Evolutionary conservation across 2,888 invertebrate genomes (phyloP), one percentile per base, ranked within the genome.

Genomic region (Drepanosiphum platanoidis): DNA sequence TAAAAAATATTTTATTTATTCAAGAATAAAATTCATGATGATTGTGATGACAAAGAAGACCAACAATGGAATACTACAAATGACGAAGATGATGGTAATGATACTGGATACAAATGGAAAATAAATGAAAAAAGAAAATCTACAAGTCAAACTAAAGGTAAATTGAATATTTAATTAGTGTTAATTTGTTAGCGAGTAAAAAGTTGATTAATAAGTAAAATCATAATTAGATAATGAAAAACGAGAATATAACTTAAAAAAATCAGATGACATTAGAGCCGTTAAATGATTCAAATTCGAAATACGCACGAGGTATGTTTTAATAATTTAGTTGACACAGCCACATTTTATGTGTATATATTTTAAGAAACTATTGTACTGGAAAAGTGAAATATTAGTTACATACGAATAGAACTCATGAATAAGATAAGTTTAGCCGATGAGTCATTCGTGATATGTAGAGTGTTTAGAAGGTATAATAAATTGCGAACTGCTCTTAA

Each of bases 371-470:
- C 81, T 61, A 32, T 81, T 81, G 30, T 58, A 81, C 39, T 81
- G 71, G 58, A 71, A 71, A 39, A 81, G 81, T 71, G 71, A 58
- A 81, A 58, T 58, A 72, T 74, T 82, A 83, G 64, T 83, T 64
- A 83, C 34, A 83, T 74, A 42, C 83, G 83, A 83, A 83, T 83
- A 83, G 83, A 83, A 83, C 83, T 83, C 83, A 83, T 83, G 83
- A 83, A 83, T 74, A 83, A 83, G 83, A 83, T 74, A 83, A 83
- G 83, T 83, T 83, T 83, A 66, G 83, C 83, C 30, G 83, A 83
- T 83, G 83, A 83, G 83, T 83, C 83, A 83, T 83, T 83, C 83
- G 83, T 83, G 64, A 74, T 74, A 74, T 66, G 64, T 83, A 83
- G 72, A 64, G 72, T 74, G 42, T 66, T 74, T 70, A 74, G 61